Base-by-base conservation (phyloP, 2,113 vertebrate species). In the Rhabdomys dilectus region DNA sequence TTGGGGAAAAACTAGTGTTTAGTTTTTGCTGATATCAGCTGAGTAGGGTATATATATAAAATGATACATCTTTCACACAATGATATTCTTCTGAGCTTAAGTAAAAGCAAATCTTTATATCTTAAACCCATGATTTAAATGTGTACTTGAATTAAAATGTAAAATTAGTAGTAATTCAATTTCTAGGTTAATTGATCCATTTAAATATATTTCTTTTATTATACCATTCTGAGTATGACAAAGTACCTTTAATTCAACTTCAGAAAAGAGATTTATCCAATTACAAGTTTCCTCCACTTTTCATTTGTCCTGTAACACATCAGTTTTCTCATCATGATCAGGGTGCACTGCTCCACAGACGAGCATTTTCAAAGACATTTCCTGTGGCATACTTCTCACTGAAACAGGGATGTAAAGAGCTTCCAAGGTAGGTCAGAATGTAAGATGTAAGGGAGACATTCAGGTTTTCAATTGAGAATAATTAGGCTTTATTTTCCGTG, bases 391-490 rank as follows among this genome's bases (percentile, higher is more conserved):
- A 17, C 90, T 98, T 77, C 3, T 97, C 82, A 81, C 76, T 13
- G 24, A 42, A 88, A 72, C 56, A 94, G 94, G 97, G 45, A 94
- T 94, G 97, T 96, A 93, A 98, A 93, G 96, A 96, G 95, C 89
- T 97, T 96, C 94, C 51, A 84, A 98, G 98, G 95, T 98, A 98
- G 98, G 98, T 98, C 98, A 98, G 88, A 96, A 92, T 80, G 86
- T 97, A 98, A 98, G 91, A 92, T 80, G 86, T 97, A 98, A 98
- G 90, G 96, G 96, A 96, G 97, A 98, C 97, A 98, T 62, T 98
- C 97, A 98, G 98, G 98, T 98, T 98, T 99, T 98, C 98, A 98
- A 98, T 98, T 98, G 97, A 98, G 97, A 98, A 97, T 98, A 99
- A 98, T 99, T 98, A 98, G 98, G 96, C 97, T 98, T 98, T 98